Percentiles rank a stretch among this genome's conserved stretches.
phyloP scores from a whole-genome alignment of 2,888 invertebrate genomes.

The Mayetiola destructor region DNA sequence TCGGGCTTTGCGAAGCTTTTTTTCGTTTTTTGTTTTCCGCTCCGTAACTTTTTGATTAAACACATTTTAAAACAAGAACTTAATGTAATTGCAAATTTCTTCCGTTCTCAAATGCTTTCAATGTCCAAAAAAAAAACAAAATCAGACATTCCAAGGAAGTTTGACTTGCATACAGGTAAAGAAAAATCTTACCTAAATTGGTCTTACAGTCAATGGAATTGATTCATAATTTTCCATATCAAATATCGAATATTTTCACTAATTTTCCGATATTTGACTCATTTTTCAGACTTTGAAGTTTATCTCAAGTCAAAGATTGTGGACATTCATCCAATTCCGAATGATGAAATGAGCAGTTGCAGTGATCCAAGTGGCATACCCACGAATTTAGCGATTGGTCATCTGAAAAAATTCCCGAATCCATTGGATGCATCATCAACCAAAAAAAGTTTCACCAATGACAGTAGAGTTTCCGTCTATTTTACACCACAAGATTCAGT shows the following conservation, averaged over 20 bases:
- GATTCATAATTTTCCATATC: no score
- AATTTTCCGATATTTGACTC: no score
- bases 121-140: background rate
- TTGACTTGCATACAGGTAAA: constrained; percentile 6
- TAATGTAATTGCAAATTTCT: background rate
- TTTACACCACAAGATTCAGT: constrained; percentile 68
- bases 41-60: background rate
- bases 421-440: constrained; percentile 19
- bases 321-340: constrained; percentile 21
- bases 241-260: no score
- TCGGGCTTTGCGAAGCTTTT: background rate
- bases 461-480: constrained; percentile 59
- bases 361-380: background rate
- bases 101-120: background rate
- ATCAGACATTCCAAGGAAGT: background rate
- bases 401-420: background rate
- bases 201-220: background rate
- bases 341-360: background rate
- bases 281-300: constrained; percentile 31
- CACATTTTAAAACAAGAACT: background rate
- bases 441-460: constrained; percentile 22
- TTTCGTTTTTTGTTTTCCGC: background rate
- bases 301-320: constrained; percentile 31
- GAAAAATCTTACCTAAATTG: background rate
- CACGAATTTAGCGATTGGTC: background rate